phyloP scores from a whole-genome alignment of 2,888 invertebrate genomes.

The Microchrysa polita region DNA sequence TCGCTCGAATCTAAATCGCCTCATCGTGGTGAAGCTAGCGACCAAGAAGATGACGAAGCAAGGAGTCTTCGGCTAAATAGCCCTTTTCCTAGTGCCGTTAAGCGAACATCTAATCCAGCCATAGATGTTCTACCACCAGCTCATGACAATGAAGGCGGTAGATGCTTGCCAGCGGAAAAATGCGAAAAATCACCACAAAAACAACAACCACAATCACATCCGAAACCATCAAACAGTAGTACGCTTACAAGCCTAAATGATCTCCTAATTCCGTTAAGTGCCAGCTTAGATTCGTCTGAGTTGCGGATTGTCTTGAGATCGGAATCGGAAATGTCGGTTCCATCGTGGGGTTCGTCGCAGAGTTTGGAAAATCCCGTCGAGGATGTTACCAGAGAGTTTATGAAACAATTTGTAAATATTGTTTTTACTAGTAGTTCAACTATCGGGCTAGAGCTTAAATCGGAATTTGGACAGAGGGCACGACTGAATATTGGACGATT shows the following conservation, averaged over 20 bases:
- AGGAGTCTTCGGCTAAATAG: conserved; percentile 56
- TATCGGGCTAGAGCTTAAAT: conserved; percentile 72
- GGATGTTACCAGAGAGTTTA: conserved; percentile 70
- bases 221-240: conserved; percentile 66
- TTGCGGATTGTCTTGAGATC: conserved; percentile 64
- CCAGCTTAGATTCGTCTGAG: conserved; percentile 69
- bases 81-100: conserved; percentile 51
- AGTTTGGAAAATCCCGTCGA: conserved; percentile 68
- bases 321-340: conserved; percentile 71
- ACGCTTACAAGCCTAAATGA: conserved; percentile 69
- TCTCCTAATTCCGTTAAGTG: conserved; percentile 67
- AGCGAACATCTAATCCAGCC: conserved; percentile 52
- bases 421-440: conserved; percentile 69
- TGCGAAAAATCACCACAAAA: background rate
- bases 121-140: conserved; percentile 61
- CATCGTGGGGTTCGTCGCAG: conserved; percentile 72
- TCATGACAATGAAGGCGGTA: conserved; percentile 41
- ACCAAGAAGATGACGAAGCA: conserved; percentile 55
- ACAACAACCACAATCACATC: conserved; percentile 59
- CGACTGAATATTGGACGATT: conserved; percentile 72
- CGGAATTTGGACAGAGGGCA: conserved; percentile 73
- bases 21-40: conserved; percentile 49
- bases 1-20: conserved; percentile 60
- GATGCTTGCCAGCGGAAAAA: background rate
- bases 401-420: conserved; percentile 73